A percentile compares a stretch with the other conserved stretches of the same genome.
These are phyloP conservation scores for Periparus ater DNA, from an alignment of 2,797 vertebrate genomes.

Conservation along the genomic window DNA sequence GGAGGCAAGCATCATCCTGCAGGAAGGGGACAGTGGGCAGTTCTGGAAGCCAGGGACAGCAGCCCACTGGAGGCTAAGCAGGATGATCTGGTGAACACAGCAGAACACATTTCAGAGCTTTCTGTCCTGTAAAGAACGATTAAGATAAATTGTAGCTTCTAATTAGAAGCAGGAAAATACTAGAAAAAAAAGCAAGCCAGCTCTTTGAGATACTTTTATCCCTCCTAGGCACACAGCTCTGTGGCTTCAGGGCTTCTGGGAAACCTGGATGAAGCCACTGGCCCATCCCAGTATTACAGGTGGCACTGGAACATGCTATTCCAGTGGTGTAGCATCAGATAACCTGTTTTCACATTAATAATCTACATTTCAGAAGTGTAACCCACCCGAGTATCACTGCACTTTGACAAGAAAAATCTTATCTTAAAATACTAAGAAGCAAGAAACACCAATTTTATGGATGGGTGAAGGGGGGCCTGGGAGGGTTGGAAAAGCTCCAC, in stretches of 20 bases:
- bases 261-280: background rate
- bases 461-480: background rate
- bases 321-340: background rate
- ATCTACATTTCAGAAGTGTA: background rate
- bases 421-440: background rate
- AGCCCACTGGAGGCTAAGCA: rapidly evolving
- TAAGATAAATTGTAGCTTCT: background rate
- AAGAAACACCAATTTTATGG: background rate
- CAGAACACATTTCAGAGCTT: background rate
- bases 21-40: background rate
- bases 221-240: background rate
- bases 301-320: background rate
- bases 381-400: background rate
- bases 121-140: background rate
- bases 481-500: background rate
- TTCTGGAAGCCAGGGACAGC: background rate
- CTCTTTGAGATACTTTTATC: background rate
- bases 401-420: background rate
- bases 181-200: background rate
- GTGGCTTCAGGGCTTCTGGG: background rate
- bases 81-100: background rate
- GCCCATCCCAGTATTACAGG: background rate
- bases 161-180: background rate
- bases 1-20: background rate
- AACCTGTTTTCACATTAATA: background rate